Evolutionary conservation across 2,888 invertebrate species (phyloP), one percentile per base, ranked within the genome.

Genomic region (Netelia inedita): DNA sequence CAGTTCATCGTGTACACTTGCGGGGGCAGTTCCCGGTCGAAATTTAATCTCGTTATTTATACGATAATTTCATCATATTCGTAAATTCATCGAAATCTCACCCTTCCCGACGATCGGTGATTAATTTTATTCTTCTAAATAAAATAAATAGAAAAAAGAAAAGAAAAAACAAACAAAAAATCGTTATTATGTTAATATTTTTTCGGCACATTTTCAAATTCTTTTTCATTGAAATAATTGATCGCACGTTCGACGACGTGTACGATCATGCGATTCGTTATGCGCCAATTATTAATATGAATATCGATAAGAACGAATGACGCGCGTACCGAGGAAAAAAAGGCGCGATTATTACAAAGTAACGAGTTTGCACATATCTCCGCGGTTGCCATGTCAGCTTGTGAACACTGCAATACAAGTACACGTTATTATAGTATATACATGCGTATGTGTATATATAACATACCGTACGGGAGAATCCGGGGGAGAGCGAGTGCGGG

Each of bases 401-500:
- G 41, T 28, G 76, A 19, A 57, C 57, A 57, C 14, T 46, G 14
- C 46, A 46, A 14, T 46, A 46, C 14, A 46, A 14, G 14, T 46
- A 46, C 46, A 46, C 14, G 1, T 11, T 46, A 46, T 46, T 46
- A 46, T 46, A 46, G 35, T 46, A 46, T 46, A 46, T 46, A 46
- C 46, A 46, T 10, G 14, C 11, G 1, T 5, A 19, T 21, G n/a
- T 46, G 10, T 46, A 57, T 53, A 46, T 55, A 59, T 21, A 65
- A 63, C 63, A 71, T 19, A 35, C 50, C 75, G 14, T 61, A 68
- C 71, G 28, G 65, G 46, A 72, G 79, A 82, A 72, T 83, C 79
- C 53, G 46, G 61, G 74, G 69, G 66, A 63, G 53, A 28, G 89
- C 89, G 90, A 89, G 91, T 90, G 90, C 91, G 90, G 90, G 88